Evolutionary conservation across 2,797 vertebrate genomes (phyloP).

Genomic region (Spheniscus humboldti): DNA sequence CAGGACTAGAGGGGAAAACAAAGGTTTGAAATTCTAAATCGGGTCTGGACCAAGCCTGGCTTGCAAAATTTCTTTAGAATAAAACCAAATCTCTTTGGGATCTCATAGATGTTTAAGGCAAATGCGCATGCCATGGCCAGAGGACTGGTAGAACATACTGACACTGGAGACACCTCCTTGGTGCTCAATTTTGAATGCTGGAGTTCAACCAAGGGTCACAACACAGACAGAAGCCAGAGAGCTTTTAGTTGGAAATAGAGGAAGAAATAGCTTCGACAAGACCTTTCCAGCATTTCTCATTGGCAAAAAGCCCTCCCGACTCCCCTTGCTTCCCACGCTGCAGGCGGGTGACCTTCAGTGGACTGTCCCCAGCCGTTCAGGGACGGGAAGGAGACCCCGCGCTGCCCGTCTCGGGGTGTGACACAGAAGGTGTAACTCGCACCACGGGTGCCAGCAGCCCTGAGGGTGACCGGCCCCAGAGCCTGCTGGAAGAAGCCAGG

Average conservation of each 20-base stretch:
- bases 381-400: rapidly evolving
- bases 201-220: not conserved
- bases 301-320: not conserved
- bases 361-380: rapidly evolving
- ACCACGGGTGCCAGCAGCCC: not conserved
- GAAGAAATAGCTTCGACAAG: not conserved
- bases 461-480: rapidly evolving
- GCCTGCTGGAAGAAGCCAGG: not conserved
- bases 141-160: not conserved
- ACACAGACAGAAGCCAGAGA: not conserved
- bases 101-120: not conserved
- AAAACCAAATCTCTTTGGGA: not conserved
- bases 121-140: rapidly evolving
- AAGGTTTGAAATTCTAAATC: not conserved
- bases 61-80: not conserved
- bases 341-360: not conserved
- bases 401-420: not conserved
- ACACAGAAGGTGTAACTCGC: not conserved
- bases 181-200: not conserved
- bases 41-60: not conserved
- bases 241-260: not conserved
- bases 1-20: not conserved
- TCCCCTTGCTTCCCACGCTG: not conserved
- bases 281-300: not conserved
- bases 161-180: not conserved